These are phyloP conservation scores for Leptinotarsa undecemlineata DNA, from an alignment of 1,140 invertebrate species.

Conservation along the genomic window DNA sequence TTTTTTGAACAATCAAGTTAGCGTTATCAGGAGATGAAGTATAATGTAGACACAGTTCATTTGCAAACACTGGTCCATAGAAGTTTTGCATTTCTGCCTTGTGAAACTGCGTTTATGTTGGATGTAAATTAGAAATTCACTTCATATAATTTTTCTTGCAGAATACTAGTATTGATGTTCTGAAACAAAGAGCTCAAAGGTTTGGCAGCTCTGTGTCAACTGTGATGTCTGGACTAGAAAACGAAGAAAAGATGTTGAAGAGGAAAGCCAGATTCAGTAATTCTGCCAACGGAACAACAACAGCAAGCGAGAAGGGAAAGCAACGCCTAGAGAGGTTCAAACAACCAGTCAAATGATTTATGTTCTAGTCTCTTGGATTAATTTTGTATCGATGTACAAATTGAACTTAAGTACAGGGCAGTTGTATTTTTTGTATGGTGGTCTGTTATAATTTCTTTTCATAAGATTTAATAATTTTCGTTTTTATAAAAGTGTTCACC, in stretches of 20 bases:
- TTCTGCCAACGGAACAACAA: conserved; percentile 49
- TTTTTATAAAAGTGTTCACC: no score
- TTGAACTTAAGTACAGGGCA: background rate
- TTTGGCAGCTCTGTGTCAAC: conserved; percentile 75
- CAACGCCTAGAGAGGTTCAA: conserved; percentile 49
- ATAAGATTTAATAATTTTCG: no score
- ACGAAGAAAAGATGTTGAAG: conserved; percentile 70
- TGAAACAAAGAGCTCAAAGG: conserved; percentile 75
- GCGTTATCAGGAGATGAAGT: no score
- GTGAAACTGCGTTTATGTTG: conserved; percentile 6
- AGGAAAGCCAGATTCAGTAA: conserved; percentile 71
- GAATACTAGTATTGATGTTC: conserved; percentile 60
- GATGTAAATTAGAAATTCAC: conserved; percentile 14
- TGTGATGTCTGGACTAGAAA: conserved; percentile 67
- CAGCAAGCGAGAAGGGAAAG: conserved; percentile 41
- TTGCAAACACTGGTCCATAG: no score
- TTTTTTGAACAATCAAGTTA: no score
- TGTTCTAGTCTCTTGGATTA: background rate
- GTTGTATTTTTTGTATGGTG: background rate
- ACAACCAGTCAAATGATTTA: conserved; percentile 40
- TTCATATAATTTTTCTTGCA: conserved; percentile 31
- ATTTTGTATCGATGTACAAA: conserved; percentile 19
- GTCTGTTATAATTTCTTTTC: background rate
- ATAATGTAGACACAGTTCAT: no score
- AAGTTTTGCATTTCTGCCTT: no score